These are phyloP conservation scores for Solea solea DNA, from an alignment of 2,113 vertebrate species.

Conservation along the genomic window DNA sequence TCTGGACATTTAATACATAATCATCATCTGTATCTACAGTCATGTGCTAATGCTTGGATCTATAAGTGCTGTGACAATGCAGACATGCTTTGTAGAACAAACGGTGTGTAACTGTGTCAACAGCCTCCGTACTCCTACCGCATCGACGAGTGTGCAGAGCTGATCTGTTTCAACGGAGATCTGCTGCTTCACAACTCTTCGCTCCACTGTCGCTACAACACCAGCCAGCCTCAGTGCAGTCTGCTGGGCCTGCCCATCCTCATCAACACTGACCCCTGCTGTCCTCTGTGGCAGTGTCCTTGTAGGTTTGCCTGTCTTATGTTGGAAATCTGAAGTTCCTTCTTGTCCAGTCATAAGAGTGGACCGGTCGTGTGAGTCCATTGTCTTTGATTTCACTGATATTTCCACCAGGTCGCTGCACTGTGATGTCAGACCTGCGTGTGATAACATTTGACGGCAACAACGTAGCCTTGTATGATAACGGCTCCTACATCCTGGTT, in stretches of 20 bases:
- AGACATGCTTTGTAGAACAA: no score
- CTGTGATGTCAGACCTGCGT: conserved; percentile 93
- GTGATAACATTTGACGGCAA: conserved; percentile 98
- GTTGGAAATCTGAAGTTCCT: background rate
- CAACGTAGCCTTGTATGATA: conserved; percentile 92
- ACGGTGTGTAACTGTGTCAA: conserved; percentile 19
- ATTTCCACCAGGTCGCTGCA: conserved; percentile 89
- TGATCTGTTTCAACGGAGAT: conserved; percentile 90
- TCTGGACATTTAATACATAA: no score
- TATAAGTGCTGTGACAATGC: no score
- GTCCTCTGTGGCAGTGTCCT: conserved; percentile 96
- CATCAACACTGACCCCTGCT: conserved; percentile 91
- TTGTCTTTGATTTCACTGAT: background rate
- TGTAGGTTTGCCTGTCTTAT: conserved; percentile 81
- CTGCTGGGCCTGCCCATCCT: conserved; percentile 93
- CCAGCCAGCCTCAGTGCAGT: conserved; percentile 89
- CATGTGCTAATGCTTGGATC: no score
- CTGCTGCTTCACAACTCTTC: conserved; percentile 94
- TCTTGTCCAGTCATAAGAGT: background rate
- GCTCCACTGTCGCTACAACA: conserved; percentile 89
- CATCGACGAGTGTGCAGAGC: conserved; percentile 92
- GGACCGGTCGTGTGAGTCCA: background rate
- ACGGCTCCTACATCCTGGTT: conserved; percentile 94
- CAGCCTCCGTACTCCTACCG: conserved; percentile 87
- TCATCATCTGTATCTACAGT: no score